A percentile compares a stretch with the other conserved stretches of the same genome.
Conservation (phyloP, 2,797 vertebrate species). For the Syngnathus rostellatus region DNA sequence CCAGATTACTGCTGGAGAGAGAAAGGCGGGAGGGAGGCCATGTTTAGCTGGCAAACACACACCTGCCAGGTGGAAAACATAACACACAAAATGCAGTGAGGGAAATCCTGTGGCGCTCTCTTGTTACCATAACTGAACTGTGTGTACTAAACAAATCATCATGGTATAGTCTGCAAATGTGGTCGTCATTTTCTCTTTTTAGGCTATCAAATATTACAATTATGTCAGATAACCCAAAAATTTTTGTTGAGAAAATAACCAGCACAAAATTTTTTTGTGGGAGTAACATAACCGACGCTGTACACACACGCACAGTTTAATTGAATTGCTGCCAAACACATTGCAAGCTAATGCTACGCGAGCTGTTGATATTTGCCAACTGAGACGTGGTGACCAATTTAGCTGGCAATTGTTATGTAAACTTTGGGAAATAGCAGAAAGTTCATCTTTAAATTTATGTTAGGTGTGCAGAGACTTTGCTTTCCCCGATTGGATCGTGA, state of each 20-base stretch:
- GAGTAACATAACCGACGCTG: background rate
- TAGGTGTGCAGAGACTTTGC: background rate
- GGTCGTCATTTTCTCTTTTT: background rate
- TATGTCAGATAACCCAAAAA: background rate
- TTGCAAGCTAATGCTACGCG: background rate
- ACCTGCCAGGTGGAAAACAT: slow-evolving; percentile 32
- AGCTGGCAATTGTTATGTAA: background rate
- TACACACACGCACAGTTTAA: background rate
- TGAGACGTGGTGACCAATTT: background rate
- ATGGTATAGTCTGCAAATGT: background rate
- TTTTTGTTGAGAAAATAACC: background rate
- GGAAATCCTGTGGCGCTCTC: background rate
- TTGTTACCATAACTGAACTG: background rate
- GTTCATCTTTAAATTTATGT: background rate
- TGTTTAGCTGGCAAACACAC: slow-evolving; percentile 37
- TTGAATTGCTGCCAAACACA: background rate
- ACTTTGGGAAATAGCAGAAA: background rate
- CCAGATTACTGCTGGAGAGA: slow-evolving; percentile 60
- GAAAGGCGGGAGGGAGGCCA: slow-evolving; percentile 7
- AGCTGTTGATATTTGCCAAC: background rate
- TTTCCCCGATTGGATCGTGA: background rate
- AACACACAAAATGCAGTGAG: slow-evolving; percentile 3
- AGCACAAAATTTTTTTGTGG: background rate
- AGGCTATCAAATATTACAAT: background rate
- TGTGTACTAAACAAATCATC: background rate